Evolutionary conservation across 1,140 invertebrate genomes (phyloP), one percentile per base, ranked within the genome.

Genomic region (Polyergus mexicanus): DNA sequence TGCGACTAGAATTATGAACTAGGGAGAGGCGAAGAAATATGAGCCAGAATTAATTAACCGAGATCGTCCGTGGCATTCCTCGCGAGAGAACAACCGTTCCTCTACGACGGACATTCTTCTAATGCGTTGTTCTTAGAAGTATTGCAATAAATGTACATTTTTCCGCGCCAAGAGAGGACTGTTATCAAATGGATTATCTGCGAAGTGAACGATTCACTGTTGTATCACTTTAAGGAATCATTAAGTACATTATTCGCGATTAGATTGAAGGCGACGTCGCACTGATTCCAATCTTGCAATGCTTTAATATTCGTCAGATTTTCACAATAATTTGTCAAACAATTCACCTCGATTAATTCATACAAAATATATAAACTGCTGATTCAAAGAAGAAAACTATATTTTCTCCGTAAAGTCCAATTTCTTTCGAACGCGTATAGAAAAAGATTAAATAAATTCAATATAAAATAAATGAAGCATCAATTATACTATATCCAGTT

Each of bases 171-270:
- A 25, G 13, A 69, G 51, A 56, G n/a, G 10, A 16, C 25, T 13
- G 28, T 83, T 83, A 83, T 72, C 54, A 13, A 35, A 60, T 28
- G 32, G 54, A 83, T 72, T 81, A 81, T 81, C 54, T 60, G 11
- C 41, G 13, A 60, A 83, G 74, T 74, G 25, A 22, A n/a, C 2
- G 1, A 51, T 51, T 32, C 16, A 35, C 13, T n/a, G n/a, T 80
- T 54, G 22, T 81, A 81, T 81, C 66, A n/a, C 4, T n/a, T 83
- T 35, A 72, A 58, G n/a, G 13, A 83, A 83, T 74, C 66, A 72
- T 81, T 81, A 83, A 83, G 54, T 83, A 83, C 38, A 83, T 80
- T 83, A 72, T 62, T 74, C 19, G 38, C 28, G 68, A 83, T 83
- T 83, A 74, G 68, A 83, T 83, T 72, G 25, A 72, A 22, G 28